Evolutionary conservation across 2,113 vertebrate genomes (phyloP), one percentile per base, ranked within the genome.

Genomic region (Sarotherodon lohbergeri): DNA sequence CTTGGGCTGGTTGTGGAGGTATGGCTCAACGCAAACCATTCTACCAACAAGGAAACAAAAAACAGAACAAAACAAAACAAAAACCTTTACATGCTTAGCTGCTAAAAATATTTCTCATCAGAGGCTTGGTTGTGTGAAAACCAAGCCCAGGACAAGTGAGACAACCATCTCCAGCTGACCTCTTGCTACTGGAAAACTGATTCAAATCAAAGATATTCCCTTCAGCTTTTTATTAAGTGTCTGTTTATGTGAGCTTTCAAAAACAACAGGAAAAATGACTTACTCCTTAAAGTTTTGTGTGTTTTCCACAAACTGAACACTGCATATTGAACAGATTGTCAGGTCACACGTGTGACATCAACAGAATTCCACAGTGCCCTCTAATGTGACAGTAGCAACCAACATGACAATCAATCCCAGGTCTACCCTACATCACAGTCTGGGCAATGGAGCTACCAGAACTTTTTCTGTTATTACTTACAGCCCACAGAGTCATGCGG

Each of bases 401-500:
- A 34, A 61, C 8, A 16, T 34, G 57, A 10, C 57, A 34, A 61
- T 29, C 16, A 61, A 34, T 61, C 16, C 57, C 57, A 32, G 3
- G 57, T 61, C 57, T 61, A 61, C 57, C 57, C 29, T 61, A 61
- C 57, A 61, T 29, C 29, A 61, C 29, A 10, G 29, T 34, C 29
- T 61, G 57, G 57, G 57, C 29, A 61, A 34, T 61, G 57, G 57
- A 61, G 16, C 29, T 10, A 61, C 57, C 16, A 61, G 29, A 63
- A 36, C 59, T 3, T 63, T 63, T 63, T 63, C 16, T 63, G 32
- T 63, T 63, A 63, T 63, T 63, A 9, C 59, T 63, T 63, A 63
- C 17, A 1, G 9, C 27, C 29, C 17, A 34, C 5, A 36, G 32
- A 63, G 59, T 63, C 1, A 0, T 1, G 59, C 5, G 5, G 9